Evolutionary conservation across 2,797 vertebrate species (phyloP).

Genomic region (Notolabrus celidotus): DNA sequence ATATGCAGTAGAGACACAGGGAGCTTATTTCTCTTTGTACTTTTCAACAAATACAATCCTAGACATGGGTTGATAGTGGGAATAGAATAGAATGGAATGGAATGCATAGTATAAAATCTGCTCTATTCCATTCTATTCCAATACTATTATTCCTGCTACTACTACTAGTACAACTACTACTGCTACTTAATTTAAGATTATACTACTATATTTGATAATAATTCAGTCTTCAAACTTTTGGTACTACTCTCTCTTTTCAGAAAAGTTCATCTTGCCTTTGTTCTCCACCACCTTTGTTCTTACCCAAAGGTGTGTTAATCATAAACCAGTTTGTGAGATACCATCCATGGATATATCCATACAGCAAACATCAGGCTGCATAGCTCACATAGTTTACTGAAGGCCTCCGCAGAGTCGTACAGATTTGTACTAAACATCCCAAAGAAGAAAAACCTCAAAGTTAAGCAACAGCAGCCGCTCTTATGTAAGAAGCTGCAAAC

Average conservation of each 20-base stretch:
- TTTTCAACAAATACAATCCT: constrained; percentile 8
- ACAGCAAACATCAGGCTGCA: constrained; percentile 21
- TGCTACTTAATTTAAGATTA: no score
- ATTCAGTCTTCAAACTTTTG: no score
- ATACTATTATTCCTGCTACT: no score
- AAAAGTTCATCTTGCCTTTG: not conserved
- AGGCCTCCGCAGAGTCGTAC: constrained; percentile 9
- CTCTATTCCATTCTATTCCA: no score
- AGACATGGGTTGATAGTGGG: not conserved
- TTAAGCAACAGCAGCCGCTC: constrained; percentile 54
- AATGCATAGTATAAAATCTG: no score
- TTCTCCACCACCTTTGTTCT: not conserved
- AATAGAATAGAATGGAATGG: no score
- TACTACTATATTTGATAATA: no score
- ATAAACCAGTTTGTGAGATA: constrained; percentile 31
- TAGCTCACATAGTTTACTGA: not conserved
- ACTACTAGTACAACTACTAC: no score
- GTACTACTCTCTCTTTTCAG: no score
- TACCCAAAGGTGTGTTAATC: constrained; percentile 29
- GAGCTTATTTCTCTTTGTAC: not conserved
- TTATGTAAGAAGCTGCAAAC: constrained; percentile 66
- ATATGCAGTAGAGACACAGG: constrained; percentile 18
- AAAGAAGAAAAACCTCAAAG: constrained; percentile 19
- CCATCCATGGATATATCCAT: not conserved
- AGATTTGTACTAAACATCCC: constrained; percentile 32